These are phyloP conservation scores for Hemistola chrysoprasaria DNA, from an alignment of 2,888 invertebrate genomes.

Conservation along the genomic window DNA sequence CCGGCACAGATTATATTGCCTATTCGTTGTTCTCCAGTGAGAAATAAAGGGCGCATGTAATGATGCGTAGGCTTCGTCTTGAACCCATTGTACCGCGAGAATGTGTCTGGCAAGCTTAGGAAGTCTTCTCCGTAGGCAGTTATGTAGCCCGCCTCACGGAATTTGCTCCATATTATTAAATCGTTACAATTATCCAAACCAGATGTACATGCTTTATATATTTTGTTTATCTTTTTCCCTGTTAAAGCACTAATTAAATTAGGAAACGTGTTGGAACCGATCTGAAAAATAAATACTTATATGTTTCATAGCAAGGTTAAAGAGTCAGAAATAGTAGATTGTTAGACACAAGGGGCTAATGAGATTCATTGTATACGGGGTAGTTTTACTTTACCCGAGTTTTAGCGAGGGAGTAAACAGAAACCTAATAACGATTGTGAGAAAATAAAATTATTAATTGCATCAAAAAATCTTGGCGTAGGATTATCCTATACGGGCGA, in stretches of 20 bases:
- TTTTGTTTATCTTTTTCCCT: slow-evolving; percentile 81
- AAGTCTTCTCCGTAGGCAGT: slow-evolving; percentile 91
- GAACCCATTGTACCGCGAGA: slow-evolving; percentile 83
- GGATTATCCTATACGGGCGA: no score
- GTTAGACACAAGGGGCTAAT: no score
- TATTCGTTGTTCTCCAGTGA: slow-evolving; percentile 81
- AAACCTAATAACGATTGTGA: no score
- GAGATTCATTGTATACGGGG: no score
- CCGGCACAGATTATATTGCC: slow-evolving; percentile 62
- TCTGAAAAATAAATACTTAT: slow-evolving; percentile 66
- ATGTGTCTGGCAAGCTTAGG: slow-evolving; percentile 84
- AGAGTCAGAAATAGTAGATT: no score
- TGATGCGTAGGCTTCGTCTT: slow-evolving; percentile 88
- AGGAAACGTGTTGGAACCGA: slow-evolving; percentile 93
- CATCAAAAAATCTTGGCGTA: no score
- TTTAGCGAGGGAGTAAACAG: no score
- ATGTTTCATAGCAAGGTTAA: no score
- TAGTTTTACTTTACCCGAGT: no score
- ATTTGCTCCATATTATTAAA: slow-evolving; percentile 89
- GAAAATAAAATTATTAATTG: no score
- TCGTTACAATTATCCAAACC: slow-evolving; percentile 84
- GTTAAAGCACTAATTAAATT: slow-evolving; percentile 91
- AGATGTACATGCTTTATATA: slow-evolving; percentile 70
- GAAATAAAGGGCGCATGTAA: slow-evolving; percentile 88
- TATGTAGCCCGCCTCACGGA: slow-evolving; percentile 84